Evolutionary conservation across 2,888 invertebrate genomes (phyloP), one percentile per base, ranked within the genome.

Genomic region (Itoplectis maculator): DNA sequence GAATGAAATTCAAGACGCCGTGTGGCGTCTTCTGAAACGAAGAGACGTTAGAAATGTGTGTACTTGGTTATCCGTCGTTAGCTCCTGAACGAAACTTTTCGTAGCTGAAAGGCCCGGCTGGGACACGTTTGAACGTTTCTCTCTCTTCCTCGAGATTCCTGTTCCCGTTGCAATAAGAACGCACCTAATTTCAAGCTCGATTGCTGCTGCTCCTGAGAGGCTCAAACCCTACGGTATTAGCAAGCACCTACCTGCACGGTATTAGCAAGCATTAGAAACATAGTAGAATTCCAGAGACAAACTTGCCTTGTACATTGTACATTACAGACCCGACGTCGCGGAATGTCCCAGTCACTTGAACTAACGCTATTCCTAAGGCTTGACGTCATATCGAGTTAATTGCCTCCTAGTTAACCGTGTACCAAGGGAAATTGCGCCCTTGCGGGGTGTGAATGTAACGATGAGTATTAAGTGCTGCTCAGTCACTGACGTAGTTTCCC

Each of bases 1-100:
- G n/a, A 70, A 70, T 70, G 13, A 56, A 54, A 54, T 56, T 70
- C 29, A 4, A 56, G 54, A 40, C 8, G 37, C 13, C 23, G n/a
- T 23, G 56, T 29, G 54, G 15, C 3, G 49, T 7, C 11, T 40
- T 29, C 23, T 15, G 8, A 51, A 51, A 29, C 23, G 9, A 23
- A 42, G 40, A 56, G 40, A 70, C 11, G 23, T 29, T 40, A 42
- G 29, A 15, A 23, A n/a, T 15, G 56, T 13, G 11, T 65, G 13
- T 5, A 42, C 18, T 7, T 13, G 13, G n/a, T n/a, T 42, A 6
- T 63, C 13, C 20, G 13, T 65, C 45, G 20, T 45, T 65, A 65
- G 0, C 65, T n/a, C 11, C 3, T 45, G 13, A 23, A 65, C 11
- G 13, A 65, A n/a, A 65, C 42, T 42, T 0, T 20, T 0, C 15